Conservation (phyloP, 2,797 vertebrate genomes). For the Epinephelus awoara region DNA sequence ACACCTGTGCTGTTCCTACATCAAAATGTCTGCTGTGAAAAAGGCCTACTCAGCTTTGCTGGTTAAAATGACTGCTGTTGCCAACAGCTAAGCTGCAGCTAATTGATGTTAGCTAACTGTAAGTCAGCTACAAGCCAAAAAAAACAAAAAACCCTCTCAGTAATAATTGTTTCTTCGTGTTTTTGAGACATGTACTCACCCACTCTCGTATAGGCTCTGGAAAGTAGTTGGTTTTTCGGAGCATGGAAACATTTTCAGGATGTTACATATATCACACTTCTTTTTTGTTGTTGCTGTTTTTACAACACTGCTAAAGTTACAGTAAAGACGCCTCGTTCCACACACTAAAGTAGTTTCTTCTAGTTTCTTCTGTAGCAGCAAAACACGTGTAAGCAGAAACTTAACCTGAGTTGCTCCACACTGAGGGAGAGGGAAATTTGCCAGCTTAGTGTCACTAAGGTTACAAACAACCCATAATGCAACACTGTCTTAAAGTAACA, state of each 20-base stretch:
- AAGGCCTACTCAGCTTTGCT: too few species aligned
- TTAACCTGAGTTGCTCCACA: neutral
- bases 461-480: slow-evolving; percentile 1
- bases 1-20: slow-evolving; percentile 7
- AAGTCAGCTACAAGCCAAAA: too few species aligned
- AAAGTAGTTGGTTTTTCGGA: neutral
- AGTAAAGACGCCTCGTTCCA: too few species aligned
- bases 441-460: neutral
- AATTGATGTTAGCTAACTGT: neutral
- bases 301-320: too few species aligned
- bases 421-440: neutral
- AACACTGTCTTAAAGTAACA: neutral
- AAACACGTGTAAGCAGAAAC: neutral
- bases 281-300: too few species aligned
- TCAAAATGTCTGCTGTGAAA: neutral
- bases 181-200: neutral
- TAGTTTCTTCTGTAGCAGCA: neutral
- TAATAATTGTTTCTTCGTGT: too few species aligned
- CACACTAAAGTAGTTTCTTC: neutral
- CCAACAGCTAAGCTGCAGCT: neutral
- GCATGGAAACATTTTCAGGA: neutral
- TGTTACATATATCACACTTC: neutral
- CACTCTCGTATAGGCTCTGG: neutral
- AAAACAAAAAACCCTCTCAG: too few species aligned
- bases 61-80: neutral